phyloP scores from a whole-genome alignment of 2,797 vertebrate genomes.

The Anas flavirostris region DNA sequence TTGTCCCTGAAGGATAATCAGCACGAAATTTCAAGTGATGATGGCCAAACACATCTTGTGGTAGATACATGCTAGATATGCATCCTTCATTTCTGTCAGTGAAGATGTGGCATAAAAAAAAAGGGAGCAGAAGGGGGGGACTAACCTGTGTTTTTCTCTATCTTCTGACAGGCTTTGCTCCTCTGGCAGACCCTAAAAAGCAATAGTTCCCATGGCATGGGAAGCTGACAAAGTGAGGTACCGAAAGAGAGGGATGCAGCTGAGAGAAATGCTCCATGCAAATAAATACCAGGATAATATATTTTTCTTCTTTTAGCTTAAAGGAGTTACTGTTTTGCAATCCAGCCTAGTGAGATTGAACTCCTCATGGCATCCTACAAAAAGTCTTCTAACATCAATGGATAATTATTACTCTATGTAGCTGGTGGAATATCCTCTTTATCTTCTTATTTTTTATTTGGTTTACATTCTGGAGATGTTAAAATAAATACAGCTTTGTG shows the following conservation, averaged over 20 bases:
- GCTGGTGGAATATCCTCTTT: not conserved
- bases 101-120: not conserved
- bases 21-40: not conserved
- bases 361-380: not conserved
- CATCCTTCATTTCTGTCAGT: not conserved
- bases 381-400: not conserved
- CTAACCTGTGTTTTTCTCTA: not conserved
- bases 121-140: too few species aligned
- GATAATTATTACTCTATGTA: conserved; percentile 6
- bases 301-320: not conserved
- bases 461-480: conserved; percentile 6
- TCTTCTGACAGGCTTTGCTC: not conserved
- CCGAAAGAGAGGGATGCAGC: not conserved
- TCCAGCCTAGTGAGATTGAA: not conserved
- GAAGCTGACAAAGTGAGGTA: not conserved
- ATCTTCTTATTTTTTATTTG: not conserved
- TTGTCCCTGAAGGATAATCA: not conserved
- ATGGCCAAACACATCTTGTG: not conserved
- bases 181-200: not conserved
- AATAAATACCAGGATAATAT: conserved; percentile 10
- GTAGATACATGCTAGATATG: not conserved
- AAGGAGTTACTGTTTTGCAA: conserved; percentile 4
- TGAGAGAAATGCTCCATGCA: not conserved
- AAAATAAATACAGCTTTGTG: not conserved
- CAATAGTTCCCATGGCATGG: not conserved